Conservation (phyloP, 2,888 invertebrate genomes). For the Tetrapedia diversipes region DNA sequence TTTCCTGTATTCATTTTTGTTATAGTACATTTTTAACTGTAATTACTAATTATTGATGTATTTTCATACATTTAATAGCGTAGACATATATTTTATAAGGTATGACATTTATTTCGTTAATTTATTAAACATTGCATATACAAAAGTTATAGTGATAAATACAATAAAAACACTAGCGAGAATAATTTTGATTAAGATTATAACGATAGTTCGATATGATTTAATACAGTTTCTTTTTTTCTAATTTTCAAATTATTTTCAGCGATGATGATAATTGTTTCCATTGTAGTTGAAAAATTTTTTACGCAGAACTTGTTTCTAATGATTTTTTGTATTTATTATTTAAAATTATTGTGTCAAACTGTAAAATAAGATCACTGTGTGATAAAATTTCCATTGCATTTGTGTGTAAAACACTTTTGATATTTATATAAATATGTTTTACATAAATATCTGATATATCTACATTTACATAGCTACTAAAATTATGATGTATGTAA, state of each 20-base stretch:
- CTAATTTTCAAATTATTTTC: conserved; percentile 4
- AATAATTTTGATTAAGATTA: too few species aligned
- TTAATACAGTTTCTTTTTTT: not conserved
- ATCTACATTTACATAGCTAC: conserved; percentile 28
- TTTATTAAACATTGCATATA: conserved; percentile 15
- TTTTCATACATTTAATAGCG: conserved; percentile 2
- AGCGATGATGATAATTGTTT: not conserved
- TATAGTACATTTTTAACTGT: not conserved
- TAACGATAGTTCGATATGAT: too few species aligned
- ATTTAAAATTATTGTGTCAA: not conserved
- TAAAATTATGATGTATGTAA: conserved; percentile 21
- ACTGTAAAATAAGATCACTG: not conserved
- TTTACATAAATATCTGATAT: conserved; percentile 16
- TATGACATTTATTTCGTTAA: conserved; percentile 33
- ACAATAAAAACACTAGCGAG: not conserved
- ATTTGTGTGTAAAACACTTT: conserved; percentile 8
- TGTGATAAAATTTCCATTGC: not conserved
- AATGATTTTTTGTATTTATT: not conserved
- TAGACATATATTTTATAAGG: conserved; percentile 1
- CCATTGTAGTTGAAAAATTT: not conserved
- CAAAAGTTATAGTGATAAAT: not conserved
- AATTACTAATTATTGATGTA: not conserved
- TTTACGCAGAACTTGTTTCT: not conserved
- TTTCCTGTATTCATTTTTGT: not conserved
- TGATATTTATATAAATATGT: conserved; percentile 15